Evolutionary conservation across 2,888 invertebrate genomes (phyloP), one percentile per base, ranked within the genome.

Genomic region (Calliopum simillimum): DNA sequence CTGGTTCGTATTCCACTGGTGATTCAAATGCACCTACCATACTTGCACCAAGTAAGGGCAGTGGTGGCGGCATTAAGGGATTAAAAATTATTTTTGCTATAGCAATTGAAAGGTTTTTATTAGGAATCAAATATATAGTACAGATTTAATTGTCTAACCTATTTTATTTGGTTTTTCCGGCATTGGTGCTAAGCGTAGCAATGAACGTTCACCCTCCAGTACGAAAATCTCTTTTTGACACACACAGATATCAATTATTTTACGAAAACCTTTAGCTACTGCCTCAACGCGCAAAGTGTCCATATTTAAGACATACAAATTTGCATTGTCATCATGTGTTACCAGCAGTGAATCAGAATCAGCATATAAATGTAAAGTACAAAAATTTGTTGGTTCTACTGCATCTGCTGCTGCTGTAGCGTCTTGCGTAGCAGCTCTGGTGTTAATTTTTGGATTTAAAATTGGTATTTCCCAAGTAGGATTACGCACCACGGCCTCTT

Each of bases 301-400:
- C 23, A 95, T 91, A 87, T 96, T 93, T 51, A 97, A 87, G 62
- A 97, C 88, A 79, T 93, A 93, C 43, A 96, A 87, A 19, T 19
- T 58, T 63, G 90, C 84, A 70, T 89, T 89, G 49, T 91, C 90
- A 84, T 91, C 91, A 86, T 93, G 92, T 0, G 94, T 92, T 43
- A 96, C 89, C 33, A 96, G 87, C 79, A 92, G 89, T 70, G 91
- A 89, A 25, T 94, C 92, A 8, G 75, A 73, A 3, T 76, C 77
- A 59, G 89, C 88, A 85, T 93, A 95, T 76, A 91, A 89, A 72
- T 88, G 81, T 41, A 94, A 82, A 19, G 87, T 87, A 1, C 92
- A 91, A 81, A 94, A 93, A 73, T 90, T 84, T 65, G 72, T 78
- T 4, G 75, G 76, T 1, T 78, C 77, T 51, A 80, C 80, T 47